Evolutionary conservation across 1,140 invertebrate genomes (phyloP).

Genomic region (Cyclina sinensis): DNA sequence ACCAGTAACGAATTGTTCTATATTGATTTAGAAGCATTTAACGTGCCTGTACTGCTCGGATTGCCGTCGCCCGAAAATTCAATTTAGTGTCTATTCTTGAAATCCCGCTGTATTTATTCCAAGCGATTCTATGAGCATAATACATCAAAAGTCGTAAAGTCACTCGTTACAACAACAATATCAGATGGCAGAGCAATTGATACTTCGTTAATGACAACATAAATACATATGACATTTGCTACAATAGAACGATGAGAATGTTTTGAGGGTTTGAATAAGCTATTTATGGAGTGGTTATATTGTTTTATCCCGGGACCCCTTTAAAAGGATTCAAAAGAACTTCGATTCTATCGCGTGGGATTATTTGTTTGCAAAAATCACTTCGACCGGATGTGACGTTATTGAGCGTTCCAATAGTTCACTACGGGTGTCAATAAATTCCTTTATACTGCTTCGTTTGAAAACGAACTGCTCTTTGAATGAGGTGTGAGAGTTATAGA

Average conservation of each 20-base stretch:
- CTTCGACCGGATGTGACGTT: constrained; percentile 32
- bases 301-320: not conserved
- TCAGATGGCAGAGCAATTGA: not conserved
- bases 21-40: constrained; percentile 17
- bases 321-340: not conserved
- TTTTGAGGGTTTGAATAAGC: not conserved
- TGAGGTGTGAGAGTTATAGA: constrained; percentile 2
- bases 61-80: constrained; percentile 43
- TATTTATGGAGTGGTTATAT: constrained; percentile 29
- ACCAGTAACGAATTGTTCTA: too few species aligned
- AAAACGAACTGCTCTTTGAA: constrained; percentile 22
- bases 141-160: not conserved
- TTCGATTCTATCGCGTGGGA: constrained; percentile 44
- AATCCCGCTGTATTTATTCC: constrained; percentile 5
- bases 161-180: not conserved
- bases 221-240: constrained; percentile 27
- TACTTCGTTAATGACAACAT: constrained; percentile 25
- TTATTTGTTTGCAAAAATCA: constrained; percentile 48
- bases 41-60: not conserved
- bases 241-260: constrained; percentile 3
- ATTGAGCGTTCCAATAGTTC: constrained; percentile 33
- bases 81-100: constrained; percentile 41
- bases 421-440: constrained; percentile 44
- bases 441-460: constrained; percentile 40
- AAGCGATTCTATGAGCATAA: constrained; percentile 31